Percentiles rank a stretch among this genome's conserved stretches.
Evolutionary conservation across 2,113 vertebrate species (phyloP).

Genomic region (Ranitomeya imitator): DNA sequence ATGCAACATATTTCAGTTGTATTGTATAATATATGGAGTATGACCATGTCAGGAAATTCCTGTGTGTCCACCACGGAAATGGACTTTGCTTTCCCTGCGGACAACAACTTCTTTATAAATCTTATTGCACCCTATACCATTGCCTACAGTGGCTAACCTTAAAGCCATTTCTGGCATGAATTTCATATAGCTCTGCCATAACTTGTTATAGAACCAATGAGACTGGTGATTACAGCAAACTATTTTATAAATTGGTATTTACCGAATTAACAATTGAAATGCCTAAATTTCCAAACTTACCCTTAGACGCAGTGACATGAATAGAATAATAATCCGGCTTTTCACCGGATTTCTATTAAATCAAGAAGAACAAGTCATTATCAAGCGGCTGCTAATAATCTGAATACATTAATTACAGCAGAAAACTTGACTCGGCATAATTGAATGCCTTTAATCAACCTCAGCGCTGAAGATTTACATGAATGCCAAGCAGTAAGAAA

Average conservation of each 20-base stretch:
- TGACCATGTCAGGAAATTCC: no score
- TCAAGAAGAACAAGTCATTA: not conserved
- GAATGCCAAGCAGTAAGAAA: not conserved
- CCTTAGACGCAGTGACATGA: not conserved
- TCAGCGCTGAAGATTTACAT: not conserved
- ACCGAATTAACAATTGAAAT: not conserved
- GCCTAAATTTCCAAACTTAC: not conserved
- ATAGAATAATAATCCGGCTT: not conserved
- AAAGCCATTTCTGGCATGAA: not conserved
- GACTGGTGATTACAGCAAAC: not conserved
- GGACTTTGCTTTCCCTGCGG: not conserved
- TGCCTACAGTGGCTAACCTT: not conserved
- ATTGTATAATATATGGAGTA: no score
- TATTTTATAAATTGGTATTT: not conserved
- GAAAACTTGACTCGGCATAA: slow-evolving; percentile 13
- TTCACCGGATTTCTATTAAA: not conserved
- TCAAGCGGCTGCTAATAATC: not conserved
- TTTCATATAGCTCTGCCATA: not conserved
- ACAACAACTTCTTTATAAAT: not conserved
- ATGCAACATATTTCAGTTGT: no score
- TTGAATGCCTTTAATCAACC: not conserved
- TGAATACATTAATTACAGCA: slow-evolving; percentile 16
- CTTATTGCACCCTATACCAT: not conserved
- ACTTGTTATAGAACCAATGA: not conserved
- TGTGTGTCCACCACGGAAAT: not conserved